Evolutionary conservation across 2,113 vertebrate species (phyloP), one percentile per base, ranked within the genome.

Genomic region (Psilopsiagon aymara): DNA sequence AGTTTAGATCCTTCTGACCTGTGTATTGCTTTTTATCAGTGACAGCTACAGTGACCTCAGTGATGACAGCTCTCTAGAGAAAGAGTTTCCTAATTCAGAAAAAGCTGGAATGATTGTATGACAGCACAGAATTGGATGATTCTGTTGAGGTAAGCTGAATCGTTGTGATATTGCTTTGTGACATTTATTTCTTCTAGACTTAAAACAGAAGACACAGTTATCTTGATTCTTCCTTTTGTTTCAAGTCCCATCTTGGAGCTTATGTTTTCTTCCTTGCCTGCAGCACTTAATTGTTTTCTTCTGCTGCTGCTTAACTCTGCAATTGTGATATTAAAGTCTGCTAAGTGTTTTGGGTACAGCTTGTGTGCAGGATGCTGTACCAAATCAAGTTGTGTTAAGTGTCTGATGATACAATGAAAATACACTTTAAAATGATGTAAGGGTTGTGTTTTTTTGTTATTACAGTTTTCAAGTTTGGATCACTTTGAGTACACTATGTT

Each of bases 31-130:
- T 97, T 92, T 92, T 82, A 64, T 95, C 94, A 98, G 98, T 78
- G 98, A 98, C 86, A 97, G 95, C 88, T 98, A 97, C 94, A 98
- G 97, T 33, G 97, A 98, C 71, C 69, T 97, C 82, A 98, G 98
- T 0, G 98, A 98, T 90, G 97, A 98, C 84, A 97, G 94, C 90
- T 97, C 97, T 86, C 96, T 96, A 69, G 98, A 98, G 80, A 95
- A 97, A 84, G 97, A 96, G 57, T 90, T 97, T 83, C 74, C 95
- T 64, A 96, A 94, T 69, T 75, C 97, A 93, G 97, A 97, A 85
- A 84, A 64, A 97, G 66, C 73, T 98, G 94, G 98, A 93, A 51
- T 44, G 27, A 77, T 64, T 76, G 12, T 28, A 12, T 62, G 86
- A 92, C 66, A 79, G 13, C 49, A 66, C 76, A 81, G 63, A 87